Conservation (phyloP, 1,140 invertebrate genomes). For the Diachasmimorpha longicaudata region DNA sequence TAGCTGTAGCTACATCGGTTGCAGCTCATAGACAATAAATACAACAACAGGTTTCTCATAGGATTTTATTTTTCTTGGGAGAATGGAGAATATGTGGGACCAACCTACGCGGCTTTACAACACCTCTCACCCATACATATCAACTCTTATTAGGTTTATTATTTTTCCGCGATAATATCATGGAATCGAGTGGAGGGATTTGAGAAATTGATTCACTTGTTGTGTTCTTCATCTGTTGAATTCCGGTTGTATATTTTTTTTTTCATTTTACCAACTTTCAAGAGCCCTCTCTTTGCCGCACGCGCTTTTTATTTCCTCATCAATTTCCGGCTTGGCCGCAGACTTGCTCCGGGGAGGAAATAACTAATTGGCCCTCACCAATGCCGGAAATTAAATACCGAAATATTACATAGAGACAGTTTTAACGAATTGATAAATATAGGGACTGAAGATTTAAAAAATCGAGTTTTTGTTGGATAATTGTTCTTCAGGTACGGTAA, state of each 20-base stretch:
- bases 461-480: not conserved
- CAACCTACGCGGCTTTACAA: not conserved
- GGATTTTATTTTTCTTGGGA: not conserved
- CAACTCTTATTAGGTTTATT: not conserved
- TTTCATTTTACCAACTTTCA: not conserved
- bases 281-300: not conserved
- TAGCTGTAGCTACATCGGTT: not conserved
- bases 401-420: slow-evolving; percentile 11
- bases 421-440: not conserved
- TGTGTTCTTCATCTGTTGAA: not conserved
- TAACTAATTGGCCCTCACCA: slow-evolving; percentile 18
- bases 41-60: not conserved
- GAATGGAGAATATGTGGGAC: not conserved
- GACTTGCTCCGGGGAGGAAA: slow-evolving; percentile 22
- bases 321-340: slow-evolving; percentile 23
- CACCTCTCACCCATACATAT: not conserved
- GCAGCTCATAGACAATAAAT: not conserved
- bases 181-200: not conserved
- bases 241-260: not conserved
- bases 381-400: slow-evolving; percentile 28
- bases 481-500: not conserved
- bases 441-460: not conserved
- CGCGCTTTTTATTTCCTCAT: slow-evolving; percentile 19
- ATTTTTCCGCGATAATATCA: not conserved
- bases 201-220: too few species aligned